A percentile compares a stretch with the other conserved stretches of the same genome.
These are phyloP conservation scores for Premnoplex brunnescens DNA, from an alignment of 2,797 vertebrate genomes.

Conservation along the genomic window DNA sequence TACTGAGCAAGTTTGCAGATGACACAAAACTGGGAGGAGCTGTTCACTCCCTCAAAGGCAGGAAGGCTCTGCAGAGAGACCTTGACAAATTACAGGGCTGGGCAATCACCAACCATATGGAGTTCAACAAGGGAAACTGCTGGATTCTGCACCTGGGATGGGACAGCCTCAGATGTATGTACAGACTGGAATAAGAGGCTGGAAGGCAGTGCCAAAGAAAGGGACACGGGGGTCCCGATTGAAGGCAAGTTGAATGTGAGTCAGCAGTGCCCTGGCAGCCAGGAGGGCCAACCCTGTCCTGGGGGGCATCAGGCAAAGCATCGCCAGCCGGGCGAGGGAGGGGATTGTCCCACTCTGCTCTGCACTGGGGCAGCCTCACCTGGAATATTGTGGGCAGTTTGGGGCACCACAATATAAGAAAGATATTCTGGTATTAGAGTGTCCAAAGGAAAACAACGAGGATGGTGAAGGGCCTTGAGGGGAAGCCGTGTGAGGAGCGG, in stretches of 20 bases:
- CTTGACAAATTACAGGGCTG: neutral
- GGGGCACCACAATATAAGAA: neutral
- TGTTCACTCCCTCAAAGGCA: neutral
- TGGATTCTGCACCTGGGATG: neutral
- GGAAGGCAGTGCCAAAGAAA: neutral
- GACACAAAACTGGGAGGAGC: neutral
- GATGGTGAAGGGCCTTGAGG: neutral
- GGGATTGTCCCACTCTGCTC: neutral
- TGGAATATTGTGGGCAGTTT: neutral
- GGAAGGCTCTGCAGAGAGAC: neutral
- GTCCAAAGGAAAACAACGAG: neutral
- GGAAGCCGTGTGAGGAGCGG: neutral
- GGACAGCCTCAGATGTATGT: too few species aligned
- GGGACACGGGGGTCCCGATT: neutral
- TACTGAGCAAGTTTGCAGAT: neutral
- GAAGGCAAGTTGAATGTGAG: neutral
- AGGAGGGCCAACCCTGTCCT: neutral
- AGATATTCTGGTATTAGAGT: neutral
- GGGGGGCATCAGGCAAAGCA: neutral
- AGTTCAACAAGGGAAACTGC: neutral
- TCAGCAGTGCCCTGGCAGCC: neutral
- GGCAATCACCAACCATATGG: neutral
- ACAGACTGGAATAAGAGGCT: neutral
- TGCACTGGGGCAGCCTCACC: neutral
- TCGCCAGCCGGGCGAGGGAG: accelerated